Base-by-base conservation (phyloP, 1,140 invertebrate genomes). In the Drosophila nikananu region DNA sequence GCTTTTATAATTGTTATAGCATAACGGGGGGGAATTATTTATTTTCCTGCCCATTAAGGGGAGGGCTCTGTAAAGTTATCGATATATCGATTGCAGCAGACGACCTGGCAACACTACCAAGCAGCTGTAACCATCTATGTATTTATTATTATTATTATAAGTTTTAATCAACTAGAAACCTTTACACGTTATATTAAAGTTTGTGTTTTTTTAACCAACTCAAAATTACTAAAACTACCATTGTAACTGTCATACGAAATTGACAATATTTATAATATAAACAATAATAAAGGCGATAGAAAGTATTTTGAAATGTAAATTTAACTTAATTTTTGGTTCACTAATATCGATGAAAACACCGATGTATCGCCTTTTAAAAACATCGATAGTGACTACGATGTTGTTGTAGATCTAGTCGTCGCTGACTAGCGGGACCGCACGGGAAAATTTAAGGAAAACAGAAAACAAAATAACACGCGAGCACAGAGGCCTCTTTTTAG, bases 361-460 rank as follows among this genome's bases (percentile, higher is more conserved):
- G 48, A 27, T 27, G 7, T 17, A 25, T 25, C 46, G 15, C 6
- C 7, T 19, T 17, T 49, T 5, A 0, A n/a, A 27, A 49, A 49
- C 48, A 49, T 49, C 48, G 48, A 25, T 49, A 10, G 48, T 2
- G 15, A 49, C 23, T 25, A 0, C 15, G 4, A 25, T 49, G 46
- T 48, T 48, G 46, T 49, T 25, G 44, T 46, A 46, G 44, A 46
- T 23, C 44, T 48, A 48, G 44, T 48, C 44, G 44, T 87, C 81
- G 77, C 84, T 75, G 76, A 52, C 65, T 81, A 84, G 84, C 84
- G 80, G 74, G 67, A 67, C 58, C 62, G 76, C 63, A 74, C 68
- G 52, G 66, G 42, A 67, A 68, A 55, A 54, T 12, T 32, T 37
- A 42, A 21, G 13, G 59, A 54, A 68, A 64, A 62, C 46, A 9